A percentile compares a stretch with the other conserved stretches of the same genome.
phyloP scores from a whole-genome alignment of 2,797 vertebrate genomes.

The Neopelma chrysocephalum region DNA sequence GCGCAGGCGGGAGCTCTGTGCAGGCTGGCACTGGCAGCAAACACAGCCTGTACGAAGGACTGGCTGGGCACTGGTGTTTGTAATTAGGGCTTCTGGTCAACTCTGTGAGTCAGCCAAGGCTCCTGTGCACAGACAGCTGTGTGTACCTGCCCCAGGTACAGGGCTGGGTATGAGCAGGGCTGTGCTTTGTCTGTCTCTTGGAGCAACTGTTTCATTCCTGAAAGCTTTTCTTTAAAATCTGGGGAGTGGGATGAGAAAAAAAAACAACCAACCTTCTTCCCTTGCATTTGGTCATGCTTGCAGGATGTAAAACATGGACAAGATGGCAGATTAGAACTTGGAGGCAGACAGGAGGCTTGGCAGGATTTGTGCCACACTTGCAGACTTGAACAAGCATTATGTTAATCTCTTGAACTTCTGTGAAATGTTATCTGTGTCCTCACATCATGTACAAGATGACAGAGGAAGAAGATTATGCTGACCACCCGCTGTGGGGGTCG shows the following conservation, averaged over 20 bases:
- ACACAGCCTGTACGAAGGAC: background rate
- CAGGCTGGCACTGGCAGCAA: background rate
- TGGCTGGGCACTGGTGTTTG: background rate
- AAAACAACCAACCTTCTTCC: background rate
- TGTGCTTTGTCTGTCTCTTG: background rate
- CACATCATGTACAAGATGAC: background rate
- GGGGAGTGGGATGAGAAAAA: background rate
- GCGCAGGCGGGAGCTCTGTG: background rate
- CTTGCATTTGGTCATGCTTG: background rate
- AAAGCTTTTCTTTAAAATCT: background rate
- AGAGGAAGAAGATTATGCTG: accelerated
- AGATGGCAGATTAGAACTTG: background rate
- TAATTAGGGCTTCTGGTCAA: background rate
- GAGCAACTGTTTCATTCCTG: background rate
- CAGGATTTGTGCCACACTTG: background rate
- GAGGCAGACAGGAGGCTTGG: background rate
- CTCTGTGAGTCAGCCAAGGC: background rate
- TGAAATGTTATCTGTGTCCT: background rate
- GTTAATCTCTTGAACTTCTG: background rate
- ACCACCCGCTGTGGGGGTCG: background rate
- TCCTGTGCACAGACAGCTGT: background rate
- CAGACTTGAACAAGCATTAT: background rate
- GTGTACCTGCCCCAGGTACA: background rate
- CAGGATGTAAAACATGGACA: background rate
- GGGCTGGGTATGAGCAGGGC: background rate